A percentile compares a stretch with the other conserved stretches of the same genome.
phyloP scores from a whole-genome alignment of 2,113 vertebrate species.

The Panurus biarmicus region DNA sequence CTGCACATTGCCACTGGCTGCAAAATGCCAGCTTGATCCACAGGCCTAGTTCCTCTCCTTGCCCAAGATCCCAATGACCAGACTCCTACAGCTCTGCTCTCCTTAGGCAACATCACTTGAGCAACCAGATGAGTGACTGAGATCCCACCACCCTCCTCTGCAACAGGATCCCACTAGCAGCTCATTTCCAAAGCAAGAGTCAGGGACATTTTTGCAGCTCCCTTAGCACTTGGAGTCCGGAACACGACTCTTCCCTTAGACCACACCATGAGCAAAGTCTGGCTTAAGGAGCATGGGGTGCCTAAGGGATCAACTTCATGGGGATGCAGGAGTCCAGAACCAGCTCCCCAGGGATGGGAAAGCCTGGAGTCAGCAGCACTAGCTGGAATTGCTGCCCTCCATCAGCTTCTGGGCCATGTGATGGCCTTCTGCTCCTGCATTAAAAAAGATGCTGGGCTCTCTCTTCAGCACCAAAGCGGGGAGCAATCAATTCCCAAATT shows the following conservation, averaged over 20 bases:
- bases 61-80: not conserved
- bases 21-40: not conserved
- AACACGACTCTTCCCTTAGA: not conserved
- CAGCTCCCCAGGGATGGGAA: not conserved
- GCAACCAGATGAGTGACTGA: not conserved
- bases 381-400: not conserved
- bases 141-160: not conserved
- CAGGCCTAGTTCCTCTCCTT: not conserved
- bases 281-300: not conserved
- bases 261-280: not conserved
- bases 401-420: not conserved
- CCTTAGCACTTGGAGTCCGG: not conserved
- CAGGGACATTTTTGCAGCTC: not conserved
- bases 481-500: not conserved
- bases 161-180: not conserved
- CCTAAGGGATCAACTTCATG: not conserved
- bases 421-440: not conserved
- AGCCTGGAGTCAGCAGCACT: rapidly evolving
- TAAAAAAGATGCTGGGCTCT: not conserved
- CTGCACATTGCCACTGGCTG: not conserved
- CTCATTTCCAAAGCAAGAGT: not conserved
- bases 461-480: not conserved
- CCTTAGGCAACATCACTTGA: rapidly evolving
- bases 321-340: not conserved
- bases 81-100: not conserved